phyloP scores from a whole-genome alignment of 2,797 vertebrate genomes.

The Phrynocephalus vlangalii region DNA sequence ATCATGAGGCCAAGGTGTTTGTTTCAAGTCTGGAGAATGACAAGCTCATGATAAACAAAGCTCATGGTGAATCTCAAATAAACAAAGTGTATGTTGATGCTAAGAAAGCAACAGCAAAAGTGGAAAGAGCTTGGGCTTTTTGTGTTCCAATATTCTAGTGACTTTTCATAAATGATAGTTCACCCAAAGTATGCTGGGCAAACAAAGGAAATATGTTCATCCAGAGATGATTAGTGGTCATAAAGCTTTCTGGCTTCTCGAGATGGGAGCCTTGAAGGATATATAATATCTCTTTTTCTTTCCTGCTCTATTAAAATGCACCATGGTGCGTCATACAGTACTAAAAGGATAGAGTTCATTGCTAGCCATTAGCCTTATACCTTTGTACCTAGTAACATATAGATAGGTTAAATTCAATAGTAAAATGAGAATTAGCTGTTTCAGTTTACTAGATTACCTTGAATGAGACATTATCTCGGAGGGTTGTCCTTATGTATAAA shows the following conservation, averaged over 20 bases:
- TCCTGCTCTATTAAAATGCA: too few species aligned
- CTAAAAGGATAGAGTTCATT: too few species aligned
- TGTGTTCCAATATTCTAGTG: background rate
- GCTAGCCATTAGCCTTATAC: background rate
- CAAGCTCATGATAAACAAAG: background rate
- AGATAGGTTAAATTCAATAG: too few species aligned
- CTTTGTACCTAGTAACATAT: background rate
- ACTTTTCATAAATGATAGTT: background rate
- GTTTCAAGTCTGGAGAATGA: conserved; percentile 23
- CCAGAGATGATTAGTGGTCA: background rate
- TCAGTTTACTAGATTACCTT: background rate
- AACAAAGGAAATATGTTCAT: background rate
- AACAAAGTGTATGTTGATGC: background rate
- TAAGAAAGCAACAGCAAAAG: background rate
- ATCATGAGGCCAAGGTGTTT: background rate
- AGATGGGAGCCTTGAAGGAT: background rate
- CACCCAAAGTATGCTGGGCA: background rate
- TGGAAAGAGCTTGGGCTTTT: background rate
- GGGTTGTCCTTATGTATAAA: too few species aligned
- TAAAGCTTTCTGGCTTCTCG: background rate
- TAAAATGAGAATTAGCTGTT: too few species aligned
- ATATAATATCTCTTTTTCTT: background rate
- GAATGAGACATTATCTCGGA: background rate
- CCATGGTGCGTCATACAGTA: background rate
- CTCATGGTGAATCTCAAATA: background rate